Evolutionary conservation across 2,113 vertebrate genomes (phyloP).

Genomic region (Nesospiza acunhae): DNA sequence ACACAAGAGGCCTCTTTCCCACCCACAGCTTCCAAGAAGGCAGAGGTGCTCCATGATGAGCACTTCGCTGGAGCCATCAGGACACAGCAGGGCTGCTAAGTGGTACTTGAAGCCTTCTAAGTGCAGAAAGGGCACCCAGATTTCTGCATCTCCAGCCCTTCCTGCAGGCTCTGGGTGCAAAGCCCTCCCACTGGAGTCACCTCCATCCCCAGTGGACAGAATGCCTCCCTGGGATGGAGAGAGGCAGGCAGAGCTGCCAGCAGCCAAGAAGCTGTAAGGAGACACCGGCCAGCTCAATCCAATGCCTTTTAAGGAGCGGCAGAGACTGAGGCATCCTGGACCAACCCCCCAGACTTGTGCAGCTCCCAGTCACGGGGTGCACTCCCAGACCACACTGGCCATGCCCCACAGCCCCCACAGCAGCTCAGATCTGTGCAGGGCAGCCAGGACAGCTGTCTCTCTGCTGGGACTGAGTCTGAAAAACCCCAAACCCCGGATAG

Average conservation of each 20-base stretch:
- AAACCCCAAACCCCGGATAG: not conserved
- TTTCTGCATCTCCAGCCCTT: not conserved
- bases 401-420: rapidly evolving
- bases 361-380: rapidly evolving
- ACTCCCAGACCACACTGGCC: not conserved
- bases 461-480: not conserved
- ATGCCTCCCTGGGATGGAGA: not conserved
- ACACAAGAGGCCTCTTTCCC: not conserved
- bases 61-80: not conserved
- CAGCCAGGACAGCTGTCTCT: not conserved
- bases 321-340: not conserved
- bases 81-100: not conserved
- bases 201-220: rapidly evolving
- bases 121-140: not conserved
- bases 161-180: not conserved
- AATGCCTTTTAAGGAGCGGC: constrained; percentile 43
- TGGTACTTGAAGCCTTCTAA: not conserved
- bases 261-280: constrained; percentile 2
- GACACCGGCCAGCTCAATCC: not conserved
- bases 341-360: not conserved
- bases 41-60: not conserved
- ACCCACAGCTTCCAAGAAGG: not conserved
- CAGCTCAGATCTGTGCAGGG: not conserved
- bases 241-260: not conserved
- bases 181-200: not conserved